phyloP scores from a whole-genome alignment of 2,797 vertebrate species.

The Sebastes matsubarae region DNA sequence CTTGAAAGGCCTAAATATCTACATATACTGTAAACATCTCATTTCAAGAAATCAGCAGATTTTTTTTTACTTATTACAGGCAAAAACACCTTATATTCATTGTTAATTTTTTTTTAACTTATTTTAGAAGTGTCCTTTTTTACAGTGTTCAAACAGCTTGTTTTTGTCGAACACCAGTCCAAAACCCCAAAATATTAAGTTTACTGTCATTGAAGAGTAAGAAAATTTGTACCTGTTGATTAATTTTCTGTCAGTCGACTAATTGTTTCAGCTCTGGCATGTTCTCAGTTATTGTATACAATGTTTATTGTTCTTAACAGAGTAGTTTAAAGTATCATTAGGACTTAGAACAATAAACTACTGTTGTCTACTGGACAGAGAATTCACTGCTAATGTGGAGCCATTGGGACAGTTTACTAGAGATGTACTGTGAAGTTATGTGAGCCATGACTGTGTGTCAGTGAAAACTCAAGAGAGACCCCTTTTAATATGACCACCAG shows the following conservation, averaged over 20 bases:
- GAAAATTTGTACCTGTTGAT: fast-evolving
- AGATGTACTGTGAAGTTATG: slow-evolving; percentile 2
- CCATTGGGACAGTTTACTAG: slow-evolving; percentile 3
- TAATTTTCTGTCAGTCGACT: no score
- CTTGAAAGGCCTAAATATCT: no score
- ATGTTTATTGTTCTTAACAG: background rate
- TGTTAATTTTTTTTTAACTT: fast-evolving
- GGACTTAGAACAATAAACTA: slow-evolving; percentile 25
- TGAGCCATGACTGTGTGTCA: slow-evolving; percentile 3
- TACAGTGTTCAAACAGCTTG: background rate
- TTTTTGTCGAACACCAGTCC: background rate
- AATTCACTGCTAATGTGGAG: slow-evolving; percentile 14
- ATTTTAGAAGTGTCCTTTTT: no score
- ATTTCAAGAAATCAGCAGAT: no score
- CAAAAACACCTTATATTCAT: no score
- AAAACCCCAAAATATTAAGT: background rate
- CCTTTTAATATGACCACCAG: background rate
- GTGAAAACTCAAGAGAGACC: background rate
- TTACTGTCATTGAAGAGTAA: background rate
- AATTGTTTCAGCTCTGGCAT: no score
- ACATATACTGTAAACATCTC: no score
- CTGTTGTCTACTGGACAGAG: slow-evolving; percentile 26
- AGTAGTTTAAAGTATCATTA: slow-evolving; percentile 10
- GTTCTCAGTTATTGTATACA: background rate
- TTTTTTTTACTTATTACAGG: no score